These are phyloP conservation scores for Sebastolobus alascanus DNA, from an alignment of 2,797 vertebrate genomes.

Conservation along the genomic window DNA sequence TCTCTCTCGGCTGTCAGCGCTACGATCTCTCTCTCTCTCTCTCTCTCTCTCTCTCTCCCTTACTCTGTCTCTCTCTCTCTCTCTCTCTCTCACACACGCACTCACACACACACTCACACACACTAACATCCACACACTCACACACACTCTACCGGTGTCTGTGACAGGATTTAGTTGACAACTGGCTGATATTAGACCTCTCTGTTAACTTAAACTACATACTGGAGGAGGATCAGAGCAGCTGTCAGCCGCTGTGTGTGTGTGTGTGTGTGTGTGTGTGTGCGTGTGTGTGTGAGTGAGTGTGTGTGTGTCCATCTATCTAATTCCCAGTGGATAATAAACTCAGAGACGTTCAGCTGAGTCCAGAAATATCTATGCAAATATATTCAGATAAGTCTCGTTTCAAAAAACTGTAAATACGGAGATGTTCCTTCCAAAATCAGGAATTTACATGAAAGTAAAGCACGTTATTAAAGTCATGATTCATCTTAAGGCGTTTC, in stretches of 20 bases:
- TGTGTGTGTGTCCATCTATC: conserved; percentile 36
- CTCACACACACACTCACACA: conserved; percentile 28
- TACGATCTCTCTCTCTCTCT: background rate
- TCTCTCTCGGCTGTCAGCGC: conserved; percentile 29
- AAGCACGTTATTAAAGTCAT: conserved; percentile 16
- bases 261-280: conserved; percentile 30
- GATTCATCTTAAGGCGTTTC: conserved; percentile 6
- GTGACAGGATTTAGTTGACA: conserved; percentile 59
- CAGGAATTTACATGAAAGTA: conserved; percentile 22
- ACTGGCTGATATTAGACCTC: conserved; percentile 52
- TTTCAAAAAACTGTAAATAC: conserved; percentile 13
- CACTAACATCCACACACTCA: conserved; percentile 25
- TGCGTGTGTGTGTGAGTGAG: conserved; percentile 24
- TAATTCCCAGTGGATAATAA: conserved; percentile 62
- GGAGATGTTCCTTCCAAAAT: conserved; percentile 33
- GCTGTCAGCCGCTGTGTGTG: conserved; percentile 52
- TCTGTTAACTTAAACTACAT: conserved; percentile 57
- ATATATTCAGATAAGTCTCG: conserved; percentile 51
- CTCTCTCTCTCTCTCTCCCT: too few species aligned
- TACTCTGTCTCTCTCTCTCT: background rate
- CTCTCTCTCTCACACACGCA: background rate
- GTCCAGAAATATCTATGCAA: conserved; percentile 64
- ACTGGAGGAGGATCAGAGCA: conserved; percentile 59
- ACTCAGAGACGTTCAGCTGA: conserved; percentile 26
- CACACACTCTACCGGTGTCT: conserved; percentile 1